Conservation (phyloP, 2,888 invertebrate species). For the Athripsodes cinereus region DNA sequence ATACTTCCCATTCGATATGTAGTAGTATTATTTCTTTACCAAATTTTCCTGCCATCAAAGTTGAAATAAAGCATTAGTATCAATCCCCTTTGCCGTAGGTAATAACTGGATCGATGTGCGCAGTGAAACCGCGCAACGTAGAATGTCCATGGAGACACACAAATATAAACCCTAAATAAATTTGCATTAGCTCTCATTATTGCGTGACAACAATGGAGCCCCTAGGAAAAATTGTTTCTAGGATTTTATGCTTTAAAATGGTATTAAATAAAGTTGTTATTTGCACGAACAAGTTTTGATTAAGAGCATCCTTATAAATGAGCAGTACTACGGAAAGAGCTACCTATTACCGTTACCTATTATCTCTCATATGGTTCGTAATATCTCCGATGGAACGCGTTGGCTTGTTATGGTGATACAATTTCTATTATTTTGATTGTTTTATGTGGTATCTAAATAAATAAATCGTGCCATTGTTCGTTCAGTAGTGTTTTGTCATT, state of each 20-base stretch:
- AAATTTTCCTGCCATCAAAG: no score
- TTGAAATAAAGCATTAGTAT: neutral
- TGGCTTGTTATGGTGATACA: neutral
- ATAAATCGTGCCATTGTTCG: neutral
- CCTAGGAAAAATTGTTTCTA: neutral
- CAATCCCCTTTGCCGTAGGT: neutral
- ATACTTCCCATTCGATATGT: no score
- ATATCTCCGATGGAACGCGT: neutral
- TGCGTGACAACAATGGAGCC: neutral
- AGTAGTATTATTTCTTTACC: no score
- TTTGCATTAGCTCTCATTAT: neutral
- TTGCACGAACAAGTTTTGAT: neutral
- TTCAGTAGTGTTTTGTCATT: neutral
- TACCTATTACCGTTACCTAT: no score
- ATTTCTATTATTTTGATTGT: neutral
- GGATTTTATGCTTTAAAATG: neutral
- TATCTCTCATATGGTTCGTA: neutral
- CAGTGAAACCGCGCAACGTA: neutral
- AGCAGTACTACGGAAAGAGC: neutral
- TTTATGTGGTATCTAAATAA: neutral
- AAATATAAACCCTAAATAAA: neutral
- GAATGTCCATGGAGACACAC: neutral
- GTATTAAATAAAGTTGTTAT: neutral
- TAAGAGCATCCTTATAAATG: neutral
- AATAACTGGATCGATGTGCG: neutral